phyloP scores from a whole-genome alignment of 2,888 invertebrate genomes.

The Chrysolina haemoptera region DNA sequence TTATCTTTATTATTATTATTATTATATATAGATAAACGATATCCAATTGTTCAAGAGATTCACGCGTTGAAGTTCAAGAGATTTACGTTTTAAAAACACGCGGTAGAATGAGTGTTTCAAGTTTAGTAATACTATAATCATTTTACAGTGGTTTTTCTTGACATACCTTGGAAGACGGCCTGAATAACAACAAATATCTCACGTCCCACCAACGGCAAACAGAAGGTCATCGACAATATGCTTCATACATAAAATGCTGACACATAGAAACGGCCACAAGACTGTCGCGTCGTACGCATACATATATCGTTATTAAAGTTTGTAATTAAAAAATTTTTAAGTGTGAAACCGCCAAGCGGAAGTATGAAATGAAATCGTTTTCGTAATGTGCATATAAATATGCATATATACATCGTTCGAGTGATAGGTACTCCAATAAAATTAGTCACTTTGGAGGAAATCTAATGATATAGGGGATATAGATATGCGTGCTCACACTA shows the following conservation, averaged over 20 bases:
- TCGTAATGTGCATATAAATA: slow-evolving; percentile 11
- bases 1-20: no score
- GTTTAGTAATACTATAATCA: background rate
- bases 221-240: slow-evolving; percentile 6
- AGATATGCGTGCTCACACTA: no score
- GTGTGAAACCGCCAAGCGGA: slow-evolving; percentile 4
- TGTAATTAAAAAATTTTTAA: slow-evolving; percentile 1
- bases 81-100: background rate
- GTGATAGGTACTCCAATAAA: background rate
- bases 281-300: background rate
- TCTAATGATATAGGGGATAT: no score
- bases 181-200: slow-evolving; percentile 4
- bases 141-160: slow-evolving; percentile 7
- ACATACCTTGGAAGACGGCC: slow-evolving; percentile 16
- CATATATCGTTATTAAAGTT: slow-evolving; percentile 8
- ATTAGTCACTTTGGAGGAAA: background rate
- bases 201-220: background rate
- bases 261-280: slow-evolving; percentile 12
- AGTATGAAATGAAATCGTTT: background rate
- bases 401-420: background rate
- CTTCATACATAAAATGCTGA: background rate
- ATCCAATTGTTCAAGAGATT: no score
- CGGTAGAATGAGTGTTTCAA: background rate
- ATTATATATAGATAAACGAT: no score
- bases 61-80: no score